These are phyloP conservation scores for Limonius californicus DNA, from an alignment of 1,140 invertebrate genomes.

Conservation along the genomic window DNA sequence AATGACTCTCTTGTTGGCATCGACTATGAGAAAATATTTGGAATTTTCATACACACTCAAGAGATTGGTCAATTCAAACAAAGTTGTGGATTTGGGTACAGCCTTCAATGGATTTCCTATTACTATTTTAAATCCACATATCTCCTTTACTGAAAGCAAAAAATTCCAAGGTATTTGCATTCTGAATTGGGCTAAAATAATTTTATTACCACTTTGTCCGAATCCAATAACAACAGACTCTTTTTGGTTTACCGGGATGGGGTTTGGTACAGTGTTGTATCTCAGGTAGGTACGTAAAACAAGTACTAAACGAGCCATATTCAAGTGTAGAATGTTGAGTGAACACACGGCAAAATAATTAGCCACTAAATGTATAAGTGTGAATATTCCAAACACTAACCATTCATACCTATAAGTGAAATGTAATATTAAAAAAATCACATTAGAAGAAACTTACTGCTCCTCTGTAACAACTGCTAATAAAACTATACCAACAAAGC, in stretches of 20 bases:
- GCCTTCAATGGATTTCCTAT: slow-evolving; percentile 53
- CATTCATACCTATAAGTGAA: slow-evolving; percentile 58
- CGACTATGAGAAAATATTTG: slow-evolving; percentile 51
- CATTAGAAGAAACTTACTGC: slow-evolving; percentile 38
- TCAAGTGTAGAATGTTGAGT: slow-evolving; percentile 71
- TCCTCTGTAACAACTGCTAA: slow-evolving; percentile 64
- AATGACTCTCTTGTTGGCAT: slow-evolving; percentile 46
- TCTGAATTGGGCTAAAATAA: slow-evolving; percentile 3
- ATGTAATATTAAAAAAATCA: not conserved
- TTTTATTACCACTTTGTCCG: slow-evolving; percentile 45
- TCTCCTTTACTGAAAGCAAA: slow-evolving; percentile 31
- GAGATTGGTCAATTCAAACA: slow-evolving; percentile 42
- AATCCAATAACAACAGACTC: slow-evolving; percentile 58
- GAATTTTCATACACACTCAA: slow-evolving; percentile 45
- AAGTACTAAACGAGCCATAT: slow-evolving; percentile 69
- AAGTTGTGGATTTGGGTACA: slow-evolving; percentile 45
- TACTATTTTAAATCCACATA: slow-evolving; percentile 54
- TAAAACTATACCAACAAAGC: slow-evolving; percentile 72
- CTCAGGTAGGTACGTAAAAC: slow-evolving; percentile 60
- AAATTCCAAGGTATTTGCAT: too few relatives aligned
- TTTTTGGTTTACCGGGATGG: slow-evolving; percentile 52
- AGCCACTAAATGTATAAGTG: slow-evolving; percentile 75
- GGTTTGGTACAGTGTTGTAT: slow-evolving; percentile 48
- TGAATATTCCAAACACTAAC: slow-evolving; percentile 67
- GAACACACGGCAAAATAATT: slow-evolving; percentile 83